Evolutionary conservation across 2,797 vertebrate genomes (phyloP).

Genomic region (Phataginus tetradactyla): DNA sequence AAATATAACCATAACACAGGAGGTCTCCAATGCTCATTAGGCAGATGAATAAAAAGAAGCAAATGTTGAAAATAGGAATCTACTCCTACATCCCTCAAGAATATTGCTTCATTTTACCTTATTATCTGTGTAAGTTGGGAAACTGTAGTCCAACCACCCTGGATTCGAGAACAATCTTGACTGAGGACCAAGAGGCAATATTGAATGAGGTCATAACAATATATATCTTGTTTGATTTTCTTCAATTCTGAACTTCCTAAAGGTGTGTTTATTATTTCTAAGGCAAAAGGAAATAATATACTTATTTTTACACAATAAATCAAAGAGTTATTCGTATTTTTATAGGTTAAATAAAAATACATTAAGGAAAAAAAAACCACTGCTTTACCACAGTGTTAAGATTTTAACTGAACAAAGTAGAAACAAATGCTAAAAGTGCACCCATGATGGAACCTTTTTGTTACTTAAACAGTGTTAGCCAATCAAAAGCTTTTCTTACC

Average conservation of each 20-base stretch:
- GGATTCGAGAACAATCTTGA: conserved; percentile 84
- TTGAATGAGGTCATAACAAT: conserved; percentile 86
- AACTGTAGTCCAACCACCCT: conserved; percentile 87
- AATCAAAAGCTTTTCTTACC: conserved; percentile 81
- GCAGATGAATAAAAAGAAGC: conserved; percentile 68
- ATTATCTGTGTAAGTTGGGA: conserved; percentile 87
- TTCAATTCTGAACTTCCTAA: conserved; percentile 83
- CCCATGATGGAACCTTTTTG: not conserved
- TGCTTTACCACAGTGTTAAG: conserved; percentile 9
- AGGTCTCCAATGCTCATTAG: conserved; percentile 16
- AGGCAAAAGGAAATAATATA: conserved; percentile 69
- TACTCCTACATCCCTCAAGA: conserved; percentile 47
- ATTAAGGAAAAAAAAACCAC: conserved; percentile 22
- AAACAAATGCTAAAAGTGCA: conserved; percentile 56
- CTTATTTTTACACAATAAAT: conserved; percentile 60
- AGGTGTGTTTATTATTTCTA: conserved; percentile 86
- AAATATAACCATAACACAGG: conserved; percentile 42
- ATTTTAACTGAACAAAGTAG: conserved; percentile 44
- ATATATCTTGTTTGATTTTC: conserved; percentile 88
- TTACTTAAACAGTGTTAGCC: conserved; percentile 7
- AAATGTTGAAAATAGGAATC: conserved; percentile 67
- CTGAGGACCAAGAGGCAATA: conserved; percentile 87
- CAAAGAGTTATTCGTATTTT: conserved; percentile 44
- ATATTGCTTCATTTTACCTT: conserved; percentile 83
- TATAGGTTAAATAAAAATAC: conserved; percentile 33